Conservation (phyloP, 2,113 vertebrate species). For the Vanacampus margaritifer region DNA sequence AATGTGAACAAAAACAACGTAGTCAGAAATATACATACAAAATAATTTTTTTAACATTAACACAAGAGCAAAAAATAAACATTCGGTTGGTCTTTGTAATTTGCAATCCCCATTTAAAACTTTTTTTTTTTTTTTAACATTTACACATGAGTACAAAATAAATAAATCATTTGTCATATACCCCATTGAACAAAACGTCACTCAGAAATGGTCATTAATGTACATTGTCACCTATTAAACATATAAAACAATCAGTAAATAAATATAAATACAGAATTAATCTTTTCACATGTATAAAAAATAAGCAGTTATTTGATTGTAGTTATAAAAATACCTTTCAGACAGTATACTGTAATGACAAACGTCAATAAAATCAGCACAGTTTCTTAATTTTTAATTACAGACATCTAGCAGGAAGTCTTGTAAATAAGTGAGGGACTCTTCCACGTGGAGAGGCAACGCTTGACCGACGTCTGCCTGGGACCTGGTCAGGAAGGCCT, state of each 20-base stretch:
- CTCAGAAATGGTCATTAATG: too few species aligned
- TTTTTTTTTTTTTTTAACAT: too few species aligned
- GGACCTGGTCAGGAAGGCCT: slow-evolving; percentile 71
- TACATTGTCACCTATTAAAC: too few species aligned
- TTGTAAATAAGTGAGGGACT: slow-evolving; percentile 75
- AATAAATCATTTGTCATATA: too few species aligned
- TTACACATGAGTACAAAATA: too few species aligned
- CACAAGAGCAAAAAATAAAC: too few species aligned
- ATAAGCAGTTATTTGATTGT: background rate
- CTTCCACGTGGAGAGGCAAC: slow-evolving; percentile 72
- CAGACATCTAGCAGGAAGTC: slow-evolving; percentile 66
- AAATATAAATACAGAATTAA: background rate
- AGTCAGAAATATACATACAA: too few species aligned
- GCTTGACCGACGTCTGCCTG: slow-evolving; percentile 67
- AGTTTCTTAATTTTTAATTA: slow-evolving; percentile 44
- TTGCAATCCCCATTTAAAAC: too few species aligned
- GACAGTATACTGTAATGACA: background rate
- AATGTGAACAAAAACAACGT: background rate
- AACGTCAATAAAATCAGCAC: background rate
- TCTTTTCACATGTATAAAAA: background rate
- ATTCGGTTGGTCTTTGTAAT: too few species aligned
- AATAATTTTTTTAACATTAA: too few species aligned
- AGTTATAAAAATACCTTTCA: background rate
- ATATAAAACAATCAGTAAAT: too few species aligned
- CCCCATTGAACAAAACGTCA: too few species aligned